Percentiles rank a stretch among this genome's conserved stretches.
These are phyloP conservation scores for Zosterops lateralis DNA, from an alignment of 2,113 vertebrate genomes.

Conservation along the genomic window DNA sequence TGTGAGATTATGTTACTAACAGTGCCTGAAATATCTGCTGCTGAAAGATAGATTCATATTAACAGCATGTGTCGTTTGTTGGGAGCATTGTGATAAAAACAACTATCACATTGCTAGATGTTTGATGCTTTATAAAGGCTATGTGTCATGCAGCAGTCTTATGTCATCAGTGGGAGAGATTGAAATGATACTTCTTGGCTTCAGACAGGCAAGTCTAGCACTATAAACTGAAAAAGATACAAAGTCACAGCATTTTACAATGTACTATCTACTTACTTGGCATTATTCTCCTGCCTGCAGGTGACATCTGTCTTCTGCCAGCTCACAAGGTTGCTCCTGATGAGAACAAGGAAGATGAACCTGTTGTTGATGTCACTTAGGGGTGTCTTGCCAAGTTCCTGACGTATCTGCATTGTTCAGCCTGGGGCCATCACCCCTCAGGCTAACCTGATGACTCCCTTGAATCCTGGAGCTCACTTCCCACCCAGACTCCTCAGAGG, in stretches of 20 bases:
- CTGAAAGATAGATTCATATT: slow-evolving; percentile 61
- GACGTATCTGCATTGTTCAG: background rate
- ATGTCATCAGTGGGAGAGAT: slow-evolving; percentile 31
- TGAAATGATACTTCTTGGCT: slow-evolving; percentile 27
- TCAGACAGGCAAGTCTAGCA: background rate
- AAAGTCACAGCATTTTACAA: background rate
- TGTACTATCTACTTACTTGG: background rate
- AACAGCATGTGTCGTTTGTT: slow-evolving; percentile 56
- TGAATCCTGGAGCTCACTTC: background rate
- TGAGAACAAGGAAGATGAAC: background rate
- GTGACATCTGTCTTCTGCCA: background rate
- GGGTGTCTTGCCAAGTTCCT: background rate
- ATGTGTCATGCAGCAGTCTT: slow-evolving; percentile 16
- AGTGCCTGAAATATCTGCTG: slow-evolving; percentile 60
- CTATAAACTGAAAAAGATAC: background rate
- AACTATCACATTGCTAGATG: slow-evolving; percentile 36
- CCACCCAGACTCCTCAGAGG: background rate
- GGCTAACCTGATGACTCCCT: background rate
- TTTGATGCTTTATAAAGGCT: slow-evolving; percentile 49
- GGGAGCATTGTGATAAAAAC: slow-evolving; percentile 60
- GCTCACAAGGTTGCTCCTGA: background rate
- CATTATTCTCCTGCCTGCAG: background rate
- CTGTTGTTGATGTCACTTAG: background rate
- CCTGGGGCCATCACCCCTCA: background rate
- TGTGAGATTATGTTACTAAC: slow-evolving; percentile 39